A percentile compares a stretch with the other conserved stretches of the same genome.
phyloP scores from a whole-genome alignment of 2,888 invertebrate genomes.

The Andrena bucephala region DNA sequence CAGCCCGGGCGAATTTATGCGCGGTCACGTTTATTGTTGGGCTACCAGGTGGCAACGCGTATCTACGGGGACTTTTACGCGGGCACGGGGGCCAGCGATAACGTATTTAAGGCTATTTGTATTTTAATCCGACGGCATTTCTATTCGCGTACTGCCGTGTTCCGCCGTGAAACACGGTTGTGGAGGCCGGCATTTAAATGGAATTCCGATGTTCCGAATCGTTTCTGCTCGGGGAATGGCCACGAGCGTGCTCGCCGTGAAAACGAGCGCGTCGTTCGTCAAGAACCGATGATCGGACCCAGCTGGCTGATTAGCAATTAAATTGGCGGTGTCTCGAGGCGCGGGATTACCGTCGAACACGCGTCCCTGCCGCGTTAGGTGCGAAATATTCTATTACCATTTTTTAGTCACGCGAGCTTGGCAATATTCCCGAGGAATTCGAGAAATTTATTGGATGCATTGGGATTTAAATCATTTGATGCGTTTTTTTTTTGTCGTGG shows the following conservation, averaged over 20 bases:
- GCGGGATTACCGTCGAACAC: neutral
- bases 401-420: neutral
- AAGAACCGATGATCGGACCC: conserved; percentile 1
- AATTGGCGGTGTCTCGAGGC: neutral
- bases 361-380: neutral
- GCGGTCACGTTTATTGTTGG: conserved; percentile 29
- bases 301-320: conserved; percentile 2
- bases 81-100: conserved; percentile 18
- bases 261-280: neutral
- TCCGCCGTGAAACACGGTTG: neutral
- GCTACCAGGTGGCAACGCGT: neutral
- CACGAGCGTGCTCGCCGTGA: neutral
- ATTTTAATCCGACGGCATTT: conserved; percentile 25
- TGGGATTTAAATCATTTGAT: neutral
- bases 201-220: conserved; percentile 27
- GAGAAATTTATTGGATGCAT: neutral
- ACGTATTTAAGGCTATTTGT: conserved; percentile 25
- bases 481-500: neutral
- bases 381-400: neutral
- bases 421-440: neutral
- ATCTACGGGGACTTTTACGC: conserved; percentile 32
- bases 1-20: conserved; percentile 31
- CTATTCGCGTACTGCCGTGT: conserved; percentile 8
- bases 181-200: conserved; percentile 9
- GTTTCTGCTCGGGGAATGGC: neutral